Percentiles rank a stretch among this genome's conserved stretches.
Conservation (phyloP, 1,140 invertebrate species). For the Drosophila ficusphila region DNA sequence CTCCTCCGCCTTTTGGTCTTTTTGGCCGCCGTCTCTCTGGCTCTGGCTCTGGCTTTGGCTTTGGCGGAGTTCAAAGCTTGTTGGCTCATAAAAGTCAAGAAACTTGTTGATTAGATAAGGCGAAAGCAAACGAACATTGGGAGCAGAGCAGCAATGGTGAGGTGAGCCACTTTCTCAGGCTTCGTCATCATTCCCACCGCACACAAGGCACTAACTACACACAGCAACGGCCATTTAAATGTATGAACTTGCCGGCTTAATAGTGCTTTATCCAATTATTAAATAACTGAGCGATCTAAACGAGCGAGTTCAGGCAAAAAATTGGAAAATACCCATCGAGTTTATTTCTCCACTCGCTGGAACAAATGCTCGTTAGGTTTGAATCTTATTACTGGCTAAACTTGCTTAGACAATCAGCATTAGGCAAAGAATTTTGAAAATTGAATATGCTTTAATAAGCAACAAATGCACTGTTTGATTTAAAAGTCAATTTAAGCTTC, state of each 20-base stretch:
- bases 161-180: conserved; percentile 60
- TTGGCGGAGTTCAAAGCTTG: conserved; percentile 40
- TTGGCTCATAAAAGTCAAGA: conserved; percentile 60
- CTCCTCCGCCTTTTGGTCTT: conserved; percentile 5
- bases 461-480: too few relatives aligned
- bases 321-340: not conserved
- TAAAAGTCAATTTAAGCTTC: too few relatives aligned
- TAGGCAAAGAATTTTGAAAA: too few relatives aligned
- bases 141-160: conserved; percentile 24
- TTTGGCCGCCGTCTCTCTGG: not conserved
- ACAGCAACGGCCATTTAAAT: conserved; percentile 23
- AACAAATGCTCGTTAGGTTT: not conserved
- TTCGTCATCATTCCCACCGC: conserved; percentile 38
- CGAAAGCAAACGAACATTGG: conserved; percentile 34
- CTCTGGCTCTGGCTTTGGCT: conserved; percentile 3
- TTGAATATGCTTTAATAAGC: too few relatives aligned
- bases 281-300: conserved; percentile 4
- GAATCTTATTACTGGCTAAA: too few relatives aligned
- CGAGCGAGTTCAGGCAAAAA: not conserved
- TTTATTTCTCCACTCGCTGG: not conserved
- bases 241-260: conserved; percentile 8
- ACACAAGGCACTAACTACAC: conserved; percentile 1
- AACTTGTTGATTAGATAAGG: conserved; percentile 79
- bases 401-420: too few relatives aligned
- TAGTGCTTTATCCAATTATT: conserved; percentile 10